Percentiles rank a stretch among this genome's conserved stretches.
Conservation (phyloP, 2,113 vertebrate species). For the Limanda limanda region DNA sequence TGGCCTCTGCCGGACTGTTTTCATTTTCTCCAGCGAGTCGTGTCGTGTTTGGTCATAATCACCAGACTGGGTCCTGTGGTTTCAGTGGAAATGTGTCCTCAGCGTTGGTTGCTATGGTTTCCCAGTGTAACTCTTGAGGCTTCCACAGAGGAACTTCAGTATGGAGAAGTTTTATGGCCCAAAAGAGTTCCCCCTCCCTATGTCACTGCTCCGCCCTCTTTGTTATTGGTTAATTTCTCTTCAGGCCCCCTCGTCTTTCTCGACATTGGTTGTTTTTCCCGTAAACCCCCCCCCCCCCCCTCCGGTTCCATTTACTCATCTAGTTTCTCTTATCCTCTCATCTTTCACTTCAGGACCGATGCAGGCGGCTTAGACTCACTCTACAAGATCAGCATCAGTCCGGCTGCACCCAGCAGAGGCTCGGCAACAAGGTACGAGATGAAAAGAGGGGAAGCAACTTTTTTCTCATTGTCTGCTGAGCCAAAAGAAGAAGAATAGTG, state of each 20-base stretch:
- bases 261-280: conserved; percentile 26
- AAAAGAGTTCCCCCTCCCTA: background rate
- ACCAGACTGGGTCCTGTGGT: conserved; percentile 20
- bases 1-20: conserved; percentile 2
- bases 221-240: conserved; percentile 36
- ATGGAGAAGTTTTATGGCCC: conserved; percentile 41
- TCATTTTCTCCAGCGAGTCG: conserved; percentile 37
- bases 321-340: conserved; percentile 26
- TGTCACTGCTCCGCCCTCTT: conserved; percentile 27
- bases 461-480: background rate
- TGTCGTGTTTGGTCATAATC: conserved; percentile 25
- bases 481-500: background rate
- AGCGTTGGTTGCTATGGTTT: conserved; percentile 50
- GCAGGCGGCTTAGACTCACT: conserved; percentile 77
- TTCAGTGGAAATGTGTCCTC: conserved; percentile 51
- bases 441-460: background rate
- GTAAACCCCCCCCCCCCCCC: background rate
- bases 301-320: conserved; percentile 16
- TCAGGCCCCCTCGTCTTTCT: conserved; percentile 6
- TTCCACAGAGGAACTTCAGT: conserved; percentile 27
- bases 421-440: conserved; percentile 75
- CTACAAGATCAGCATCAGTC: conserved; percentile 75
- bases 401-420: conserved; percentile 31
- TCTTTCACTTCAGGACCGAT: conserved; percentile 74
- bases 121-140: conserved; percentile 1